A percentile compares a stretch with the other conserved stretches of the same genome.
These are phyloP conservation scores for Marcusenius ussheri DNA, from an alignment of 2,113 vertebrate genomes.

Conservation along the genomic window DNA sequence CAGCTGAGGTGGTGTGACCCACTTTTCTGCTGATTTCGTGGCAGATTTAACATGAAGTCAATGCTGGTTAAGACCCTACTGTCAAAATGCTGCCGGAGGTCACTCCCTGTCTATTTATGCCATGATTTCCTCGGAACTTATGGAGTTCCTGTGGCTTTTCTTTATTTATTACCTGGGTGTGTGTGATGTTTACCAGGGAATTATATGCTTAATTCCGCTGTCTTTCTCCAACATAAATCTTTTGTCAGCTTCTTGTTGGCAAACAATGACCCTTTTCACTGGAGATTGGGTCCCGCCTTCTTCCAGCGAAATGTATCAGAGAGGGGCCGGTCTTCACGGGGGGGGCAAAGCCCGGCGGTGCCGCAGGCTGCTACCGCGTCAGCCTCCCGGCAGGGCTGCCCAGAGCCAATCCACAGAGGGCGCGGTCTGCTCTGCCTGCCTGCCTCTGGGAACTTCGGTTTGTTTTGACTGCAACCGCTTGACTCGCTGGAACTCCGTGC, in stretches of 20 bases:
- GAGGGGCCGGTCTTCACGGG: background rate
- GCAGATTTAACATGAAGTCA: background rate
- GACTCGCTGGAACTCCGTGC: background rate
- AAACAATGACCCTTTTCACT: background rate
- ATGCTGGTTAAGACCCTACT: background rate
- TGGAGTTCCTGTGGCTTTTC: background rate
- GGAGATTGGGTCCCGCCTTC: background rate
- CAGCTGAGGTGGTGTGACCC: background rate
- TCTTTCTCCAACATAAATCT: background rate
- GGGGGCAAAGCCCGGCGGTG: rapidly evolving
- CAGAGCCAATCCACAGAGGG: background rate
- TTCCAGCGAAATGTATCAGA: background rate
- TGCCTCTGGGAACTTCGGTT: background rate
- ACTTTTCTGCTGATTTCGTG: background rate
- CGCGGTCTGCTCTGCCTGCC: background rate
- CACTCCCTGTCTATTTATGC: background rate
- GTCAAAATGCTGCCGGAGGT: background rate
- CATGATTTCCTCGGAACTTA: background rate
- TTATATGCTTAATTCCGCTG: background rate
- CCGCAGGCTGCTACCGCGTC: rapidly evolving
- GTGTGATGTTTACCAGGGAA: background rate
- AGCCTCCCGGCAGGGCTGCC: rapidly evolving
- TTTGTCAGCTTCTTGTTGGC: background rate
- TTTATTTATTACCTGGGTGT: background rate
- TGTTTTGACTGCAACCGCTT: background rate